Conservation (phyloP, 2,888 invertebrate genomes). For the Scaptodrosophila latifasciaeformis region DNA sequence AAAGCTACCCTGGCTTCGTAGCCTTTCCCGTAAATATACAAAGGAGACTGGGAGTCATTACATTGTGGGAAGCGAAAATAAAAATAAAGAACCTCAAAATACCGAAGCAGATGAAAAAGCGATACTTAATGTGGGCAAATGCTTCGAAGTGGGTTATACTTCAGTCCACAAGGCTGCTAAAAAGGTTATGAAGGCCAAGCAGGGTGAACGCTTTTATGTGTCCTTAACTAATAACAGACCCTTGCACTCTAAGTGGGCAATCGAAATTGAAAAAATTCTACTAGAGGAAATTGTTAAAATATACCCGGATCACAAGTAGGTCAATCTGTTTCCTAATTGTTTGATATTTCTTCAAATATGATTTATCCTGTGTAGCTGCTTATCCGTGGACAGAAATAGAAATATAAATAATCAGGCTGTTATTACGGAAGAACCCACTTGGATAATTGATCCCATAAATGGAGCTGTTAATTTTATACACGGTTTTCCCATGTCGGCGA, state of each 20-base stretch:
- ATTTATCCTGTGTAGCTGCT: background rate
- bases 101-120: too few relatives aligned
- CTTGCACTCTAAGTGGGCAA: slow-evolving; percentile 94
- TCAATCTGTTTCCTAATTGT: slow-evolving; percentile 50
- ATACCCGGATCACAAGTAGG: slow-evolving; percentile 85
- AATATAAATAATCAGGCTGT: too few relatives aligned
- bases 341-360: background rate
- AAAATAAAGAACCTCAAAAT: too few relatives aligned
- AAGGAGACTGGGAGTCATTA: too few relatives aligned
- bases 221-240: too few relatives aligned
- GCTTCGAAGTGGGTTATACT: slow-evolving; percentile 79
- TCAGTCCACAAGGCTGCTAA: slow-evolving; percentile 80
- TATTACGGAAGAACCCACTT: slow-evolving; percentile 84
- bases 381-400: too few relatives aligned
- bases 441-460: slow-evolving; percentile 99
- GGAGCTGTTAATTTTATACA: slow-evolving; percentile 99
- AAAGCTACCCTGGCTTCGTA: too few relatives aligned
- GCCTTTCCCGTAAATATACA: too few relatives aligned
- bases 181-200: background rate
- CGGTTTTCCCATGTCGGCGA: slow-evolving; percentile 80
- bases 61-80: too few relatives aligned
- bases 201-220: background rate
- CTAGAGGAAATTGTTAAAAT: slow-evolving; percentile 81
- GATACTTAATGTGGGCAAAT: slow-evolving; percentile 78
- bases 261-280: slow-evolving; percentile 89